Base-by-base conservation (phyloP, 2,113 vertebrate genomes). In the Neotoma lepida region DNA sequence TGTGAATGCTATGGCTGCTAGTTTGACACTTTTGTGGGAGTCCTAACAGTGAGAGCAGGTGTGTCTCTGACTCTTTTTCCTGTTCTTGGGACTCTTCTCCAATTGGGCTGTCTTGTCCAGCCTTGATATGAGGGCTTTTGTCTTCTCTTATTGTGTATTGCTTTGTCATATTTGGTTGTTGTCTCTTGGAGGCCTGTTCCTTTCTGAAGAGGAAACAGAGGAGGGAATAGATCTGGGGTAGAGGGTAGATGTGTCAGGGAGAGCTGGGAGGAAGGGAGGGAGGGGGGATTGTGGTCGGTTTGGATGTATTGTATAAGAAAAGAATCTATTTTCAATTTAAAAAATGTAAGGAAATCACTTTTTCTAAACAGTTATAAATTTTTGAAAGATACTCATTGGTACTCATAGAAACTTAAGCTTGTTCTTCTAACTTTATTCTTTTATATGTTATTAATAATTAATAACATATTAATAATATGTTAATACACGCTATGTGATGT, bases 281-380 rank as follows among this genome's bases (percentile, higher is more conserved):
- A 71, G 3, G n/a, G 22, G 39, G 12, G 0, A 46, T 28, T 74
- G 41, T 46, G 9, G 1, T 73, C 9, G 0, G 1, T 70, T 18
- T 70, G 39, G 0, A 41, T 73, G 22, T 26, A 12, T 41, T 73
- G 9, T 26, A 41, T 9, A 73, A 41, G 20, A 13, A 24, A 41
- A 24, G 22, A 73, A 41, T 73, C 70, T 73, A 13, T 26, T 73
- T 70, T 73, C 39, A 73, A 12, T 13, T 13, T 73, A 39, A 73
- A 70, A 73, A 71, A 14, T 44, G 5, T 12, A 90, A 58, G 35
- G 22, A 85, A 90, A 89, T 2, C 9, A 28, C 1, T 87, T 70
- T 90, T 8, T 94, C 74, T 94, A 80, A 94, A 71, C 6, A 49
- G 86, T 71, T 81, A 39, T 92, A 90, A 87, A 49, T 85, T 90